Evolutionary conservation across 2,797 vertebrate genomes (phyloP).

Genomic region (Epinephelus awoara): DNA sequence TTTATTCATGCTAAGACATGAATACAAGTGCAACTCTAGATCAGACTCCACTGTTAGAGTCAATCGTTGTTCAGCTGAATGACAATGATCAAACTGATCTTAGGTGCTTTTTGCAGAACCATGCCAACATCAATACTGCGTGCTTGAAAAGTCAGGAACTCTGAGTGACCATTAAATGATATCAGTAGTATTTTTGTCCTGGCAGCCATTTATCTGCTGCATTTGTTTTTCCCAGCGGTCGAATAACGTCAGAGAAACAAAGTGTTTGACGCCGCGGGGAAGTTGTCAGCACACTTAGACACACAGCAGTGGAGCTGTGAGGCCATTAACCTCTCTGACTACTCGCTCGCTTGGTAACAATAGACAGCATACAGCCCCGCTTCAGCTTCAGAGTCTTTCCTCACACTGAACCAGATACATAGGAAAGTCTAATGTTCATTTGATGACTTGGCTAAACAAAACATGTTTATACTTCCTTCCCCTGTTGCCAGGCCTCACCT

Average conservation of each 20-base stretch:
- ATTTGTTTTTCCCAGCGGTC: conserved; percentile 54
- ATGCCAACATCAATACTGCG: conserved; percentile 54
- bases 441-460: conserved; percentile 64
- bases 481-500: conserved; percentile 67
- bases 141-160: conserved; percentile 35
- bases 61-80: conserved; percentile 13
- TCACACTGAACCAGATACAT: conserved; percentile 48
- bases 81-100: conserved; percentile 51
- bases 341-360: conserved; percentile 37
- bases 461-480: conserved; percentile 66
- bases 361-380: conserved; percentile 16
- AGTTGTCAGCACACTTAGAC: conserved; percentile 52
- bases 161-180: conserved; percentile 40
- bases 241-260: conserved; percentile 55
- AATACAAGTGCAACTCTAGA: conserved; percentile 3
- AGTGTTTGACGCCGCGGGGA: conserved; percentile 46
- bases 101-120: conserved; percentile 10
- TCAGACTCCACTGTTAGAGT: not conserved
- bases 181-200: conserved; percentile 54
- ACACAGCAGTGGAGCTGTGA: conserved; percentile 39
- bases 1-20: not conserved
- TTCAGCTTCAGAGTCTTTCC: conserved; percentile 18
- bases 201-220: conserved; percentile 50
- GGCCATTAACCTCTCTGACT: conserved; percentile 41
- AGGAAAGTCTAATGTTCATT: conserved; percentile 62